A percentile compares a stretch with the other conserved stretches of the same genome.
These are phyloP conservation scores for Peromyscus maniculatus DNA, from an alignment of 2,113 vertebrate genomes.

Conservation along the genomic window DNA sequence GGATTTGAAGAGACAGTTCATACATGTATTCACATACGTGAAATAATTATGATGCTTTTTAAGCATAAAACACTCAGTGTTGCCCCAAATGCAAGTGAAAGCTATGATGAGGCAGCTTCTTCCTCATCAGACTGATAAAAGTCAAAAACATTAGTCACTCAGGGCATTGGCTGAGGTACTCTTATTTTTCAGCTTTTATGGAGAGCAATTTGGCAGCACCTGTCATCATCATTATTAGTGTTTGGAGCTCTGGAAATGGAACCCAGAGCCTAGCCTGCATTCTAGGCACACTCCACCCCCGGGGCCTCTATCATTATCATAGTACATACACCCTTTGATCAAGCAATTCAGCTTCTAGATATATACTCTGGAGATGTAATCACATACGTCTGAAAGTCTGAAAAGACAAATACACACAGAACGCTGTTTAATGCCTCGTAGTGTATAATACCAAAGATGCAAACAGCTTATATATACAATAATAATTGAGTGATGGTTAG, in stretches of 20 bases:
- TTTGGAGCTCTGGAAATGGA: not conserved
- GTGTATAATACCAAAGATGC: not conserved
- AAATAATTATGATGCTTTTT: not conserved
- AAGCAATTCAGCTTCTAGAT: not conserved
- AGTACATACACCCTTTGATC: not conserved
- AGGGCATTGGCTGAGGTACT: not conserved
- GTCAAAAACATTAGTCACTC: slow-evolving; percentile 6
- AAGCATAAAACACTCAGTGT: not conserved
- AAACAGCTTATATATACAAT: not conserved
- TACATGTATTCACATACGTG: not conserved
- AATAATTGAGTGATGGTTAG: slow-evolving; percentile 51
- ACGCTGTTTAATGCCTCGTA: not conserved
- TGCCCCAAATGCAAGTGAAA: slow-evolving; percentile 16
- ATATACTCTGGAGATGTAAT: not conserved
- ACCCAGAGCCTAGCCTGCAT: not conserved
- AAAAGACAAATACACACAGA: not conserved
- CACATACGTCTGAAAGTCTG: slow-evolving; percentile 1
- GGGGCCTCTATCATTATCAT: not conserved
- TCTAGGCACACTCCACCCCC: not conserved
- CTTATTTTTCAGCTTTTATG: not conserved
- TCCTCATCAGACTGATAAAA: slow-evolving; percentile 27
- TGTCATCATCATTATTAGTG: not conserved
- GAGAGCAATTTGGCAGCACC: not conserved
- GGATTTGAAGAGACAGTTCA: not conserved
- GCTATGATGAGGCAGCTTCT: slow-evolving; percentile 1